phyloP scores from a whole-genome alignment of 2,113 vertebrate species.

The Siniperca chuatsi region DNA sequence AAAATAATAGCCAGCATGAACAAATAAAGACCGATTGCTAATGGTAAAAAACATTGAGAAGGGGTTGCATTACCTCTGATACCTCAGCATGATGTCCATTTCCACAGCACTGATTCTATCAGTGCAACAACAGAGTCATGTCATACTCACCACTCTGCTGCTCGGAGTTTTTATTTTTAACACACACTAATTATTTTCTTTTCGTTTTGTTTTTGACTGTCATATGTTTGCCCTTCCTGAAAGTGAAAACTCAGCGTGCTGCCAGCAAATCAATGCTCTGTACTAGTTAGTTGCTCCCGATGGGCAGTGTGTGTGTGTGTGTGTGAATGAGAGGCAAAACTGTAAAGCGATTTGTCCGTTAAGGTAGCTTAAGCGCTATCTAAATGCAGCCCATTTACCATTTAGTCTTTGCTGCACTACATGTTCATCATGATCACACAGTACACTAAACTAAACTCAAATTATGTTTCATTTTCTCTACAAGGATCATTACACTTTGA shows the following conservation, averaged over 20 bases:
- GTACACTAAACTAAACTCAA: slow-evolving; percentile 19
- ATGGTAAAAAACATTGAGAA: neutral
- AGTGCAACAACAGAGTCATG: no score
- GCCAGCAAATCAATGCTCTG: slow-evolving; percentile 6
- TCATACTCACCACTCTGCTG: no score
- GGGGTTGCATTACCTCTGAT: neutral
- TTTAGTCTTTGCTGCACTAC: neutral
- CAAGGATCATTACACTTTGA: slow-evolving; percentile 22
- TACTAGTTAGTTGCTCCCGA: neutral
- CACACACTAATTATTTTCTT: no score
- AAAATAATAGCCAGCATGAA: neutral
- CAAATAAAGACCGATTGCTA: neutral
- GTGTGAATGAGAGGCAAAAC: no score
- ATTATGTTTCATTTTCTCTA: slow-evolving; percentile 32
- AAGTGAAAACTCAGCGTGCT: slow-evolving; percentile 9
- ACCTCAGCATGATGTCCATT: neutral
- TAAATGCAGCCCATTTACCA: no score
- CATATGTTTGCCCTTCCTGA: slow-evolving; percentile 8
- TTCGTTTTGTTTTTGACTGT: no score
- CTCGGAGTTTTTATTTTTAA: no score
- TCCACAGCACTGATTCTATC: no score
- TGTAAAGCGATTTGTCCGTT: no score
- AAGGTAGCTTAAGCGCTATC: no score
- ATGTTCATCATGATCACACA: slow-evolving; percentile 3
- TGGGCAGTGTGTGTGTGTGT: no score